Percentiles rank a stretch among this genome's conserved stretches.
Evolutionary conservation across 2,113 vertebrate genomes (phyloP).

Genomic region (Epinephelus lanceolatus): DNA sequence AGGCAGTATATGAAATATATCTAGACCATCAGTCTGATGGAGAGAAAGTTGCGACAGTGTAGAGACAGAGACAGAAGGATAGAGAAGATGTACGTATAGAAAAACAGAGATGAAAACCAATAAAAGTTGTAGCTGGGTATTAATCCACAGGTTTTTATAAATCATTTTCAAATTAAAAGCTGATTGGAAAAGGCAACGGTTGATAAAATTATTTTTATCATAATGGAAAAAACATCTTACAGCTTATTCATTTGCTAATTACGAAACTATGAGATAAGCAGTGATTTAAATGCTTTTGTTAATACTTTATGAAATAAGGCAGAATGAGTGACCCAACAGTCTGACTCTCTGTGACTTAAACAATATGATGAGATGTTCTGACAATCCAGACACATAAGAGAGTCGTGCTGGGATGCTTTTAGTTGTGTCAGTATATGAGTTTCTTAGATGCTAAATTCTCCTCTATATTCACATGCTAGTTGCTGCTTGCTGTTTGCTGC

Average conservation of each 20-base stretch:
- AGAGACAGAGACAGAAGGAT: neutral
- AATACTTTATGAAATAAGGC: neutral
- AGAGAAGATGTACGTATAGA: neutral
- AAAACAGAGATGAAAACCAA: neutral
- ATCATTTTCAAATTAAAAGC: neutral
- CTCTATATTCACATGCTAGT: neutral
- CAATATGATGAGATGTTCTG: conserved; percentile 1
- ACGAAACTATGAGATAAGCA: conserved; percentile 1
- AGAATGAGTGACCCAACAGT: neutral
- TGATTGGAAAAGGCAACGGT: neutral
- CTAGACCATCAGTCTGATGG: conserved; percentile 18
- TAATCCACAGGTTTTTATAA: neutral
- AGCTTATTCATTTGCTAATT: neutral
- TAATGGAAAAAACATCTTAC: neutral
- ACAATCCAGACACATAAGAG: neutral
- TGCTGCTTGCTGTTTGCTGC: neutral
- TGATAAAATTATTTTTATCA: neutral
- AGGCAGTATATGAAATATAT: conserved; percentile 30
- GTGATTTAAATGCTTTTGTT: conserved; percentile 5
- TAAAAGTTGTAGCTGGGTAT: neutral
- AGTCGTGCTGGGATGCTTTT: neutral
- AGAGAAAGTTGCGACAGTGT: neutral
- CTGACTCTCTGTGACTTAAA: neutral
- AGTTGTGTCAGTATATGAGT: neutral
- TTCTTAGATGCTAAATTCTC: neutral